Percentiles rank a stretch among this genome's conserved stretches.
Conservation (phyloP, 2,113 vertebrate species). For the Grammomys dolichurus region DNA sequence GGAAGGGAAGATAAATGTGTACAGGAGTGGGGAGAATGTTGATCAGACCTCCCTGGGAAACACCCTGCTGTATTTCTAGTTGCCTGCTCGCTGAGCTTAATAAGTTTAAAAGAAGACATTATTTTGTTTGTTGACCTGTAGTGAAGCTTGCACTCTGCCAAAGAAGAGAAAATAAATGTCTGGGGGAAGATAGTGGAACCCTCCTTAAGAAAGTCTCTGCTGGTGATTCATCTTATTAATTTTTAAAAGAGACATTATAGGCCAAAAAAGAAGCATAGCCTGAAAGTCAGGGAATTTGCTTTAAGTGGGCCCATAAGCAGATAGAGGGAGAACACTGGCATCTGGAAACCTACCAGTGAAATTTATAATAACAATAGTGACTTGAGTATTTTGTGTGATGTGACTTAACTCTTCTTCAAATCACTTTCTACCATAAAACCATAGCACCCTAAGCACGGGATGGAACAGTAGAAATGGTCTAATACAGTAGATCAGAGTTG, state of each 20-base stretch:
- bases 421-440: conserved; percentile 41
- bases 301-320: neutral
- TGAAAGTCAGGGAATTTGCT: conserved; percentile 22
- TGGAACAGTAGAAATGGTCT: conserved; percentile 10
- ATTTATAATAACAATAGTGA: conserved; percentile 50
- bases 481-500: neutral
- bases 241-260: conserved; percentile 53
- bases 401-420: conserved; percentile 41
- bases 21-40: neutral
- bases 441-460: neutral
- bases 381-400: neutral
- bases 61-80: conserved; percentile 44
- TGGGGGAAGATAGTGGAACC: conserved; percentile 39
- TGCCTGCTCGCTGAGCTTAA: conserved; percentile 59
- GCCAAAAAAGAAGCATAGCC: conserved; percentile 11
- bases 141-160: conserved; percentile 61
- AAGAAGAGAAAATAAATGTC: conserved; percentile 72
- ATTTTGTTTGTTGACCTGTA: conserved; percentile 69
- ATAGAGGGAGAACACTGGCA: neutral
- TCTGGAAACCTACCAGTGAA: conserved; percentile 21
- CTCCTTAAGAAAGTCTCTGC: conserved; percentile 66
- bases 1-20: conserved; percentile 41
- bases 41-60: conserved; percentile 64
- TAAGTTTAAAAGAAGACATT: conserved; percentile 72
- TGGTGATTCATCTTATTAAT: conserved; percentile 58